phyloP scores from a whole-genome alignment of 2,888 invertebrate species.

The Eudasyphora cyanicolor region DNA sequence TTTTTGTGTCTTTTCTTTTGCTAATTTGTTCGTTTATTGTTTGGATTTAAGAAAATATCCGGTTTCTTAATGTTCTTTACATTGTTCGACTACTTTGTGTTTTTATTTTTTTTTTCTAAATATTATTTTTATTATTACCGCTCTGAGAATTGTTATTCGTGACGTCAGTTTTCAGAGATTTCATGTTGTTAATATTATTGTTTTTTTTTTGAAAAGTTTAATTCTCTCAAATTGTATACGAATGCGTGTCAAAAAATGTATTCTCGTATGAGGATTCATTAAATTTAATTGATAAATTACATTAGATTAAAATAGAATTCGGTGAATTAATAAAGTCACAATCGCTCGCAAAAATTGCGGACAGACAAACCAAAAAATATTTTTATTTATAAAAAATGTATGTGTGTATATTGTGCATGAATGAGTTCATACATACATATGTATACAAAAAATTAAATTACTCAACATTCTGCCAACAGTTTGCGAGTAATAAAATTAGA shows the following conservation, averaged over 20 bases:
- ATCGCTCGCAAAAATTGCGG: too few relatives aligned
- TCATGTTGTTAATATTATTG: neutral
- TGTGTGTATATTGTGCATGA: too few relatives aligned
- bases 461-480: too few relatives aligned
- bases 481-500: too few relatives aligned
- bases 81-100: neutral
- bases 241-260: conserved; percentile 21
- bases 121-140: neutral
- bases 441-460: too few relatives aligned
- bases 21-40: neutral
- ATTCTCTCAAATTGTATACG: neutral
- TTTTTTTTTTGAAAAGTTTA: conserved; percentile 11
- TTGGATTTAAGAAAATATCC: neutral
- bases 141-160: conserved; percentile 8
- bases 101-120: conserved; percentile 9
- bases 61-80: neutral
- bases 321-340: neutral
- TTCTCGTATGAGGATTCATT: conserved; percentile 3
- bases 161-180: conserved; percentile 39
- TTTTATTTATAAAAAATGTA: too few relatives aligned
- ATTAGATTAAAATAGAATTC: conserved; percentile 12
- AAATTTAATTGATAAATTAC: conserved; percentile 43
- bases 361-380: too few relatives aligned
- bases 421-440: too few relatives aligned
- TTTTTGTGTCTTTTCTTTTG: neutral